Base-by-base conservation (phyloP, 2,113 vertebrate genomes). In the Grantiella picta region DNA sequence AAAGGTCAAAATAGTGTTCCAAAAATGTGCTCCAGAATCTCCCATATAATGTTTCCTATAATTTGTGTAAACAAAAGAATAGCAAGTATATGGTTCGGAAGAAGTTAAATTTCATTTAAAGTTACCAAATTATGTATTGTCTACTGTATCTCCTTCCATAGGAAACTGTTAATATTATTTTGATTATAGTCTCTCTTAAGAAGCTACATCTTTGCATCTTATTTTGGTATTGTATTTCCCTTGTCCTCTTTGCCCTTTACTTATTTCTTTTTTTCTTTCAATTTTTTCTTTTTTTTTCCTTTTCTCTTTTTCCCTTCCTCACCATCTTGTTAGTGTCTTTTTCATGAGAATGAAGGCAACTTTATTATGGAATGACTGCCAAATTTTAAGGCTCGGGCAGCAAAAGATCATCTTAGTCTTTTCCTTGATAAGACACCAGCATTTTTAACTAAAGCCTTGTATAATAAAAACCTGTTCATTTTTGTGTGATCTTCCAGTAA, bases 251-350 rank as follows among this genome's bases (percentile, higher is more conserved):
- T 33, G 4, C 9, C 22, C 5, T 80, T 79, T 35, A 31, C 4
- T 40, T 28, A 15, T 27, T 38, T 17, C 7, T 11, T 35, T 3
- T 2, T 20, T 38, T 44, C 14, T 15, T 49, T 33, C 20, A 7
- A 20, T 12, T 12, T 35, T n/a, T 49, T 36, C 35, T 5, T 25
- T 12, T 56, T 42, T 19, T 9, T 12, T 11, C 31, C 22, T 7
- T 11, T 11, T 3, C 4, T 25, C 10, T 18, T 28, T 50, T 36
- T 20, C 5, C 1, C 1, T 68, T 38, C 12, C 16, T 49, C 49
- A 60, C 11, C 9, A 21, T 79, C 40, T 90, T 80, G 5, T n/a
- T 60, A 50, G 15, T 72, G 28, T 33, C 8, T 25, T 89, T 80
- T 69, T 27, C 20, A 7, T 83, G 49, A 73, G 15, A 57, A 9